A percentile compares a stretch with the other conserved stretches of the same genome.
Evolutionary conservation across 2,113 vertebrate genomes (phyloP).

Genomic region (Plotosus lineatus): DNA sequence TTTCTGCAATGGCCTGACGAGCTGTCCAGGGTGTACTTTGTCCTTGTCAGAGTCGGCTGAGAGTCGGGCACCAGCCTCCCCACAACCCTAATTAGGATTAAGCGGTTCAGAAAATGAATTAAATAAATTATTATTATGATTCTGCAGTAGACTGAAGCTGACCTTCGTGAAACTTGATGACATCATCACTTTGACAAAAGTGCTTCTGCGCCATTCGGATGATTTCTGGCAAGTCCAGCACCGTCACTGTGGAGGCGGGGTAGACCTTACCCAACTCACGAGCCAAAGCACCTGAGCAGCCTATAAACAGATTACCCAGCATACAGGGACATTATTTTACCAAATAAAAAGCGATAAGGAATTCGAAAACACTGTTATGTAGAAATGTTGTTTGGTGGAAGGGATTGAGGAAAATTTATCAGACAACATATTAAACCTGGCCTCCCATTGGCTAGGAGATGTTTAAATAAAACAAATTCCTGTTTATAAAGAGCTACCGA

Average conservation of each 20-base stretch:
- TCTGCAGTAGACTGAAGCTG: slow-evolving; percentile 15
- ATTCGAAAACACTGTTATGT: not conserved
- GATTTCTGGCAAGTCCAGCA: slow-evolving; percentile 71
- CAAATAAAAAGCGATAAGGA: no score
- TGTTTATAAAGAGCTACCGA: no score
- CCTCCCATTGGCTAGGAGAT: no score
- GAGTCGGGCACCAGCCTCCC: no score
- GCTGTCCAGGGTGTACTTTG: no score
- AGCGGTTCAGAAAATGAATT: no score
- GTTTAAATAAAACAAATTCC: no score
- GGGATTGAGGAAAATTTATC: not conserved
- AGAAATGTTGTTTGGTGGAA: not conserved
- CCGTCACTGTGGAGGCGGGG: slow-evolving; percentile 64
- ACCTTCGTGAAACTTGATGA: slow-evolving; percentile 65
- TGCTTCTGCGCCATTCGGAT: slow-evolving; percentile 62
- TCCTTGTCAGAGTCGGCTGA: no score
- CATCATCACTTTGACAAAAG: slow-evolving; percentile 61
- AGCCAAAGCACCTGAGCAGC: slow-evolving; percentile 73
- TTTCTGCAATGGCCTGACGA: no score
- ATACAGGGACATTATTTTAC: not conserved
- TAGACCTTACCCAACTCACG: slow-evolving; percentile 65
- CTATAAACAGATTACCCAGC: slow-evolving; percentile 51
- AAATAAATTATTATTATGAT: not conserved
- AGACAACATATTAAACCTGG: no score
- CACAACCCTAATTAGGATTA: no score